Base-by-base conservation (phyloP, 2,113 vertebrate species). In the Phaethornis superciliosus region DNA sequence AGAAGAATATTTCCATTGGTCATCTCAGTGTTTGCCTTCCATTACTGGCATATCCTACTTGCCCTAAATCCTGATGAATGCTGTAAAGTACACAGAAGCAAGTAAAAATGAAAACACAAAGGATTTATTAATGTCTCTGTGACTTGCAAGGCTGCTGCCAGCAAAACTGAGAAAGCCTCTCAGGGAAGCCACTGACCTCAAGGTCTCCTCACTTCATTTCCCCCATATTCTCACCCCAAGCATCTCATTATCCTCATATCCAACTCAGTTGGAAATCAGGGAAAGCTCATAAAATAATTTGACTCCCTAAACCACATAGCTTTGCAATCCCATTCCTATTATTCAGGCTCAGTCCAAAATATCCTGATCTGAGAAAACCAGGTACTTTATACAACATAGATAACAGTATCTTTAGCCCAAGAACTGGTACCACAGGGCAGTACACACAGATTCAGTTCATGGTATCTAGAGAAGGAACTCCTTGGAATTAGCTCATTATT, bases 1-100 rank as follows among this genome's bases (percentile, higher is more conserved):
- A 89, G 88, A 94, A 81, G 51, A 85, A 87, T 64, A 85, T 94
- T 95, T 93, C 94, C 69, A 91, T 64, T 93, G 89, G 89, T 76
- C 90, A 87, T 83, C 85, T 83, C 85, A 81, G 62, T 76, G 65
- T 88, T 95, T 95, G 64, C 80, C 68, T 96, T 82, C 58, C 72
- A 58, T 67, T 91, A 77, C 63, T 95, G 89, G 60, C 87, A 89
- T 67, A 59, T 83, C 69, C 77, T 90, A 52, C 71, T 89, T 89
- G 75, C 75, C 85, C 89, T 93, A 83, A 80, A 96, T 91, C 79
- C 79, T 83, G 75, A 49, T 5, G 60, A 78, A 93, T 17, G 23
- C 72, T 91, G 88, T 52, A 85, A 89, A 74, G 65, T 85, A 70
- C 58, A 82, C 54, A 94, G 70, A 95, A 91, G 69, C 58, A 77